These are phyloP conservation scores for Rhizomys pruinosus DNA, from an alignment of 2,113 vertebrate genomes.

Conservation along the genomic window DNA sequence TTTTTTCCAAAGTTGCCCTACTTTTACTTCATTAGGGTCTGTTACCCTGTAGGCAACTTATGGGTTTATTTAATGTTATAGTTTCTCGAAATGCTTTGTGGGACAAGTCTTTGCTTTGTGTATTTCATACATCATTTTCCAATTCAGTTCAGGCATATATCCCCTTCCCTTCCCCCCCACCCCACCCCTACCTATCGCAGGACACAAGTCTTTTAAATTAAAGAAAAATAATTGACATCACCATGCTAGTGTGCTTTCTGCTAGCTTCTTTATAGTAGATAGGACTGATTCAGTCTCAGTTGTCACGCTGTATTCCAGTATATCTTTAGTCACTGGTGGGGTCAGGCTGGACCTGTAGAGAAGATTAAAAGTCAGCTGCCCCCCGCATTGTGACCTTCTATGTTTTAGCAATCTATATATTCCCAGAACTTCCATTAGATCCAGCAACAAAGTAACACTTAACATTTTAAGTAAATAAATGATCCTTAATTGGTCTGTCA, in stretches of 20 bases:
- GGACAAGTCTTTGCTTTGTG: background rate
- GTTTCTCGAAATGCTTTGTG: background rate
- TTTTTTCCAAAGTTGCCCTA: background rate
- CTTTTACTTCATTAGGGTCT: background rate
- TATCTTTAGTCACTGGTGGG: background rate
- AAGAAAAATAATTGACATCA: background rate
- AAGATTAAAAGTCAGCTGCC: background rate
- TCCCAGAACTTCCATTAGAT: background rate
- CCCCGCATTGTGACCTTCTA: background rate
- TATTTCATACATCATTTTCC: too few species aligned
- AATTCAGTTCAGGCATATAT: too few species aligned
- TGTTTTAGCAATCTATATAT: background rate
- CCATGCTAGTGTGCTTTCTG: background rate
- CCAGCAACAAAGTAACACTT: background rate
- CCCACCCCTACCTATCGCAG: too few species aligned
- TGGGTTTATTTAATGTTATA: background rate
- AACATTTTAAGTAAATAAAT: background rate
- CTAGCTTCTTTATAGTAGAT: background rate
- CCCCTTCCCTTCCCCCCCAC: too few species aligned
- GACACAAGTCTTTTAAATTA: conserved; percentile 16
- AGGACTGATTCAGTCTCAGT: background rate
- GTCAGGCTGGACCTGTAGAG: background rate
- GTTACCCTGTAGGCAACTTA: background rate
- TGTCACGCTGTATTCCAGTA: background rate
- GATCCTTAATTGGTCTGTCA: background rate